phyloP scores from a whole-genome alignment of 2,113 vertebrate species.

The Microcebus ravelobensis region DNA sequence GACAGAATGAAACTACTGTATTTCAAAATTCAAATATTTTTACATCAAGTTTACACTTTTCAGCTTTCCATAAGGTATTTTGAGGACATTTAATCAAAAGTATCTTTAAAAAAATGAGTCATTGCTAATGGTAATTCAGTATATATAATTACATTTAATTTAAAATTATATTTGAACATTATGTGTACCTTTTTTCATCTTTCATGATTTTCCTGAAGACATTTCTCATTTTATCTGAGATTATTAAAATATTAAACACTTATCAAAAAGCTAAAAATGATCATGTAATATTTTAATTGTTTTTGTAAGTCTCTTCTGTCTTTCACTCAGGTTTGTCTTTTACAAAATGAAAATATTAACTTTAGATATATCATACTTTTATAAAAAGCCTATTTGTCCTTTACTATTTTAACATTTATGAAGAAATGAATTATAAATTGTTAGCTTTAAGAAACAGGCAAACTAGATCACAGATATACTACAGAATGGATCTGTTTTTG shows the following conservation, averaged over 20 bases:
- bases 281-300: not conserved
- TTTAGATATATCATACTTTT: not conserved
- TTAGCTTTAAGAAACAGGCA: constrained; percentile 34
- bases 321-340: not conserved
- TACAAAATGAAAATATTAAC: not conserved
- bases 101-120: not conserved
- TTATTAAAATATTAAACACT: not conserved
- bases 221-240: not conserved
- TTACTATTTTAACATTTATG: not conserved
- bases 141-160: not conserved
- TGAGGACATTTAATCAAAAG: not conserved
- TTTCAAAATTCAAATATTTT: constrained; percentile 11
- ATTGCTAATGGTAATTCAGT: not conserved
- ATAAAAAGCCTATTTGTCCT: not conserved
- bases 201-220: not conserved
- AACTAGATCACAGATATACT: not conserved
- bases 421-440: constrained; percentile 31
- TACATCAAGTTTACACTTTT: not conserved
- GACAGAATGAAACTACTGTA: not conserved
- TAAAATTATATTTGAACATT: not conserved
- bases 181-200: not conserved
- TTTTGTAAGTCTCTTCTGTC: not conserved
- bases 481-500: constrained; percentile 36
- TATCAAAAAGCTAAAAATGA: constrained; percentile 3
- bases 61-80: not conserved